Evolutionary conservation across 2,888 invertebrate species (phyloP).

Genomic region (Hypomecis atomaria): DNA sequence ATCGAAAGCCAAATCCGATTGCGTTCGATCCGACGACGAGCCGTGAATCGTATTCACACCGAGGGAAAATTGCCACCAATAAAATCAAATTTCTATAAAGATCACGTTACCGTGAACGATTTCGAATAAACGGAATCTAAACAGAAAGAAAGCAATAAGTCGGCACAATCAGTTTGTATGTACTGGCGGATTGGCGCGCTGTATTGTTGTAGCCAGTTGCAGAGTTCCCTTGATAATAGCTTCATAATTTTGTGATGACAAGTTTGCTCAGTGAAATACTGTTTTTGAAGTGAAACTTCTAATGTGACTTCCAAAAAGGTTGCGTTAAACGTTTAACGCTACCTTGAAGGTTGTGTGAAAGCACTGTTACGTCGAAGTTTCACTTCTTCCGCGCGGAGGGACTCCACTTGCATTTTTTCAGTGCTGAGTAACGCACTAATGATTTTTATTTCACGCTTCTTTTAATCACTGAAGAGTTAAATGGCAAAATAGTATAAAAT

Average conservation of each 20-base stretch:
- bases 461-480: too few species aligned
- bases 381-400: too few species aligned
- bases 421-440: neutral
- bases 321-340: too few species aligned
- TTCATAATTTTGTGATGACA: neutral
- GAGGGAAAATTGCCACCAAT: constrained; percentile 30
- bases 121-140: constrained; percentile 49
- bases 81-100: constrained; percentile 48
- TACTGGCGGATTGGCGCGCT: constrained; percentile 57
- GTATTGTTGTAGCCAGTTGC: constrained; percentile 14
- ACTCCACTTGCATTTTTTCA: too few species aligned
- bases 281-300: too few species aligned
- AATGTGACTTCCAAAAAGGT: too few species aligned
- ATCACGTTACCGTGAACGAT: constrained; percentile 47
- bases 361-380: too few species aligned
- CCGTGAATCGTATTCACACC: constrained; percentile 18
- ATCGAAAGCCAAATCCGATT: constrained; percentile 22
- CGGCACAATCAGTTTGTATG: constrained; percentile 76
- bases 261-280: neutral
- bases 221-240: neutral
- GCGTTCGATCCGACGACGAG: constrained; percentile 15
- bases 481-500: too few species aligned
- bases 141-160: constrained; percentile 49
- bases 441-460: neutral
- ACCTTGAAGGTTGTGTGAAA: too few species aligned